Conservation (phyloP, 2,888 invertebrate genomes). For the Lysandra coridon region DNA sequence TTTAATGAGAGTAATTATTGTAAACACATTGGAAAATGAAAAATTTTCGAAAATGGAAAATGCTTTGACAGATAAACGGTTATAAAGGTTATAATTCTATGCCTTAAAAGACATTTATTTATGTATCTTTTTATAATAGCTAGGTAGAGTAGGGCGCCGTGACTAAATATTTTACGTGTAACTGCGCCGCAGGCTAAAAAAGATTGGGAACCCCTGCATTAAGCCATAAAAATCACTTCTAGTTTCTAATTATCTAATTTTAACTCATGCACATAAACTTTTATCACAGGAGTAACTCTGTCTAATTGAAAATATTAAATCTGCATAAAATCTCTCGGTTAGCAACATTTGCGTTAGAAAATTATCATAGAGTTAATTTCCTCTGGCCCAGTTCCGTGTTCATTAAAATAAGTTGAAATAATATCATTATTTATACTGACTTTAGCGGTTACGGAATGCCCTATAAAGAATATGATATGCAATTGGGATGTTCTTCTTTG, state of each 20-base stretch:
- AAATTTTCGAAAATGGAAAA: too few relatives aligned
- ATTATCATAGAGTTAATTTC: constrained; percentile 29
- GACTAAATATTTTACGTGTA: too few relatives aligned
- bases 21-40: too few relatives aligned
- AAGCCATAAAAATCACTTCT: too few relatives aligned
- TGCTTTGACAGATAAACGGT: too few relatives aligned
- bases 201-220: too few relatives aligned
- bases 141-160: too few relatives aligned
- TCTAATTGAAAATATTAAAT: constrained; percentile 17
- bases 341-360: constrained; percentile 23
- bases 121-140: too few relatives aligned
- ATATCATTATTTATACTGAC: constrained; percentile 16
- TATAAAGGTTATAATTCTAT: too few relatives aligned
- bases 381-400: constrained; percentile 21
- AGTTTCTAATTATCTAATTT: not conserved
- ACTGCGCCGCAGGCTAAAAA: too few relatives aligned
- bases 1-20: too few relatives aligned
- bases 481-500: not conserved
- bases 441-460: not conserved
- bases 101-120: too few relatives aligned
- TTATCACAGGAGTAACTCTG: not conserved
- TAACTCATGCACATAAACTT: not conserved
- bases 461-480: not conserved
- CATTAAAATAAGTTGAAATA: constrained; percentile 22
- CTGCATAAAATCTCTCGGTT: constrained; percentile 9